Evolutionary conservation across 2,113 vertebrate species (phyloP).

Genomic region (Engraulis encrasicolus): DNA sequence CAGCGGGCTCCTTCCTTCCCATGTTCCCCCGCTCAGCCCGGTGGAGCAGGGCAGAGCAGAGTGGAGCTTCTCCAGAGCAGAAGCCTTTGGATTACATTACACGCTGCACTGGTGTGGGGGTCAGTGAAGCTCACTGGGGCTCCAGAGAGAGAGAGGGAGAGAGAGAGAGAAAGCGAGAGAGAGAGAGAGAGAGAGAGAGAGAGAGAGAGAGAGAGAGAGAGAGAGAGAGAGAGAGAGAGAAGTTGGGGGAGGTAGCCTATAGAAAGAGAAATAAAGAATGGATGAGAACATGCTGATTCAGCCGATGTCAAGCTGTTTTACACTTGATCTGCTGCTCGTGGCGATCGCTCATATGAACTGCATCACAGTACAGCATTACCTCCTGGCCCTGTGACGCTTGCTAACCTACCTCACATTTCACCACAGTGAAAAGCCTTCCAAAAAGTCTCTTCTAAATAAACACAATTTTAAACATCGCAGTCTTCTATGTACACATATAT

Average conservation of each 20-base stretch:
- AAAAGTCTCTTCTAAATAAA: not conserved
- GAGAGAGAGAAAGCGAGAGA: too few relatives aligned
- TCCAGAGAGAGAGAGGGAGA: slow-evolving; percentile 25
- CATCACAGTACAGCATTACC: not conserved
- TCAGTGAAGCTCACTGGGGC: slow-evolving; percentile 38
- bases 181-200: slow-evolving; percentile 37
- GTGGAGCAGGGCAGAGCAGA: too few relatives aligned
- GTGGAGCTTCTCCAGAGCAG: slow-evolving; percentile 26
- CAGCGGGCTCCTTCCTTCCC: slow-evolving; percentile 31
- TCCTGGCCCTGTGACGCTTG: not conserved
- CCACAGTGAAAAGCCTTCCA: not conserved
- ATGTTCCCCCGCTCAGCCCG: slow-evolving; percentile 15
- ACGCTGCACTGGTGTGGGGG: slow-evolving; percentile 30
- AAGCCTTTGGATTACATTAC: slow-evolving; percentile 42
- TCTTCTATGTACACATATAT: not conserved
- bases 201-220: slow-evolving; percentile 15
- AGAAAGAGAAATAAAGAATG: too few relatives aligned
- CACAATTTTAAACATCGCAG: not conserved
- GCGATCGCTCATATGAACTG: not conserved
- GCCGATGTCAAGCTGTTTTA: not conserved
- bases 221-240: slow-evolving; percentile 17
- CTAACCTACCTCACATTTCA: not conserved
- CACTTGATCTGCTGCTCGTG: not conserved
- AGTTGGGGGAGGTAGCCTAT: not conserved
- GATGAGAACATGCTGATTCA: not conserved